Conservation (phyloP, 2,888 invertebrate species). For the Drosophila merina region DNA sequence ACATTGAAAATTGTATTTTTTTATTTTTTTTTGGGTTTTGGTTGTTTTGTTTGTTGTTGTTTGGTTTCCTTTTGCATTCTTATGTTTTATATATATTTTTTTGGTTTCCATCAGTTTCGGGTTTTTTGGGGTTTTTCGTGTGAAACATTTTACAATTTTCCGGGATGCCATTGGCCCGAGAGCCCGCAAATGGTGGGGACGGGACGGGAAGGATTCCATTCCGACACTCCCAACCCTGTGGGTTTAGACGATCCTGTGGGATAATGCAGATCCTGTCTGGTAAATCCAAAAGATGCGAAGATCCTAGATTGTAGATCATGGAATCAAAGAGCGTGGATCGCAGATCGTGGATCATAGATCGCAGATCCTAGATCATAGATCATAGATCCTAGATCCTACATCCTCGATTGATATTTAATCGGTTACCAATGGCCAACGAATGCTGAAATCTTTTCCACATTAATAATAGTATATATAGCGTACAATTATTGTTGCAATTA, state of each 20-base stretch:
- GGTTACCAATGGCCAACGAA: slow-evolving; percentile 24
- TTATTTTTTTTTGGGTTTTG: slow-evolving; percentile 29
- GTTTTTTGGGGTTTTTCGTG: slow-evolving; percentile 39
- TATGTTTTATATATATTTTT: slow-evolving; percentile 61
- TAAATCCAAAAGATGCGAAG: neutral
- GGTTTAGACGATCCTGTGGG: neutral
- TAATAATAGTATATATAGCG: slow-evolving; percentile 81
- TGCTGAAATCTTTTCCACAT: slow-evolving; percentile 52
- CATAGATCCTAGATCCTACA: slow-evolving; percentile 5
- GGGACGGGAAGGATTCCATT: neutral
- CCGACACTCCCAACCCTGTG: slow-evolving; percentile 1
- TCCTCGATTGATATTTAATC: neutral
- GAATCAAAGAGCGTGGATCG: neutral
- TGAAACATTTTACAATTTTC: slow-evolving; percentile 80
- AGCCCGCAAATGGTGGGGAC: slow-evolving; percentile 2
- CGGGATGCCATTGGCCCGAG: slow-evolving; percentile 21
- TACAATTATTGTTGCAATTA: slow-evolving; percentile 84
- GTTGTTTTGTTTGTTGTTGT: slow-evolving; percentile 51
- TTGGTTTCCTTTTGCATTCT: slow-evolving; percentile 50
- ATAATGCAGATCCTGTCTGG: neutral
- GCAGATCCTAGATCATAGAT: neutral
- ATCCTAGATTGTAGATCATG: neutral
- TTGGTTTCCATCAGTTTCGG: slow-evolving; percentile 28
- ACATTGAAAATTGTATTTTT: slow-evolving; percentile 72
- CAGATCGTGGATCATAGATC: neutral